A percentile compares a stretch with the other conserved stretches of the same genome.
phyloP scores from a whole-genome alignment of 1,140 invertebrate species.

The Ditylenchus dipsaci region DNA sequence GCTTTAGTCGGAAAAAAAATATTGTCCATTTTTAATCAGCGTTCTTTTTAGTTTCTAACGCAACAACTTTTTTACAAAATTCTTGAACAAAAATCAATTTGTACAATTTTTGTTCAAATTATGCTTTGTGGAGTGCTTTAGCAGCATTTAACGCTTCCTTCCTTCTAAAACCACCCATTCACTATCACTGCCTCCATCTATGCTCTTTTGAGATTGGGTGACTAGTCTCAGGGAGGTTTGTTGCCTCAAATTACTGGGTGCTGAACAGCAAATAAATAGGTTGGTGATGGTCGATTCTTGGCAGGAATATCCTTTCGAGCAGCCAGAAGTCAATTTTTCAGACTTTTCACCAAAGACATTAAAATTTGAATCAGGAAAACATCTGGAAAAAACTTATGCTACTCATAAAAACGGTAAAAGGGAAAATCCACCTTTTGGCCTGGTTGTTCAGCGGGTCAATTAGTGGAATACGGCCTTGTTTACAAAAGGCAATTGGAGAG shows the following conservation, averaged over 20 bases:
- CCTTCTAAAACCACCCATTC: neutral
- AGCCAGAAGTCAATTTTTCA: neutral
- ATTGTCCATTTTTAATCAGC: too few species aligned
- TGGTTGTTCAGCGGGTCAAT: conserved; percentile 9
- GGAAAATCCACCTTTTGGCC: conserved; percentile 13
- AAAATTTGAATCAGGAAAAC: too few species aligned
- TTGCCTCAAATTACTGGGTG: neutral
- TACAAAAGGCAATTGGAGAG: conserved; percentile 19
- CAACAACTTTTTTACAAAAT: too few species aligned
- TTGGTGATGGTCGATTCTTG: neutral
- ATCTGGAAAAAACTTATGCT: too few species aligned
- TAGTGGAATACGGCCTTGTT: neutral
- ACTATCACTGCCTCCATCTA: neutral
- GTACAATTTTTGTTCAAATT: neutral
- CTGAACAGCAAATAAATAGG: neutral
- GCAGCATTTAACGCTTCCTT: neutral
- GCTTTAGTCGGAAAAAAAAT: too few species aligned
- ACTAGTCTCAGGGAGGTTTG: neutral
- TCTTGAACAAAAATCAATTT: too few species aligned
- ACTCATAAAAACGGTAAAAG: too few species aligned
- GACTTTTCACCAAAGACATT: neutral
- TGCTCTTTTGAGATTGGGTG: neutral
- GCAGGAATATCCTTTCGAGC: neutral
- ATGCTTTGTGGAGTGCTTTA: neutral
- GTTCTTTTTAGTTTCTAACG: too few species aligned